Evolutionary conservation across 2,797 vertebrate genomes (phyloP).

Genomic region (Sebastes itinus): DNA sequence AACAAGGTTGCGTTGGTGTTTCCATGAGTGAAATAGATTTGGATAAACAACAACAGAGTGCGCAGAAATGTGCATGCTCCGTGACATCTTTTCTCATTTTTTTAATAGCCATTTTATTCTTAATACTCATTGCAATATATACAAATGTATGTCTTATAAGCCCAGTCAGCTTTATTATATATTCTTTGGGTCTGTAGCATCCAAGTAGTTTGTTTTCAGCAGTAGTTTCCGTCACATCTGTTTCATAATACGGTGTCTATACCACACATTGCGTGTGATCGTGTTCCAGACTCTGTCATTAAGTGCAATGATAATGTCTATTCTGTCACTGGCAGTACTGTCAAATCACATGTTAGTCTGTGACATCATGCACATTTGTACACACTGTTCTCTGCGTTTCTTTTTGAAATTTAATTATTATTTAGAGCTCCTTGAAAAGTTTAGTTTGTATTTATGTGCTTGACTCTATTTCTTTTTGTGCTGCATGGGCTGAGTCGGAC

Average conservation of each 20-base stretch:
- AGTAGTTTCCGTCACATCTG: neutral
- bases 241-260: neutral
- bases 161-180: neutral
- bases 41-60: neutral
- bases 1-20: neutral
- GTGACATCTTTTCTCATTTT: neutral
- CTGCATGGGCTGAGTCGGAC: conserved; percentile 1
- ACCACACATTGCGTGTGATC: neutral
- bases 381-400: neutral
- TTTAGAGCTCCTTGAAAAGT: conserved; percentile 14
- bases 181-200: neutral
- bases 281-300: neutral
- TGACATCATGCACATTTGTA: neutral
- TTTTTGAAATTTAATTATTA: neutral
- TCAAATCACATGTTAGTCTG: neutral
- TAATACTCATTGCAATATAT: neutral
- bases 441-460: conserved; percentile 40
- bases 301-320: neutral
- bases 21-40: neutral
- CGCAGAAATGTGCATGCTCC: neutral
- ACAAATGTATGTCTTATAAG: neutral
- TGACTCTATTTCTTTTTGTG: conserved; percentile 5
- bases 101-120: neutral
- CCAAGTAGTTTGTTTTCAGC: neutral
- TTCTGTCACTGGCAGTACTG: neutral